Evolutionary conservation across 1,140 invertebrate genomes (phyloP), one percentile per base, ranked within the genome.

Genomic region (Lasaia peninsularis): DNA sequence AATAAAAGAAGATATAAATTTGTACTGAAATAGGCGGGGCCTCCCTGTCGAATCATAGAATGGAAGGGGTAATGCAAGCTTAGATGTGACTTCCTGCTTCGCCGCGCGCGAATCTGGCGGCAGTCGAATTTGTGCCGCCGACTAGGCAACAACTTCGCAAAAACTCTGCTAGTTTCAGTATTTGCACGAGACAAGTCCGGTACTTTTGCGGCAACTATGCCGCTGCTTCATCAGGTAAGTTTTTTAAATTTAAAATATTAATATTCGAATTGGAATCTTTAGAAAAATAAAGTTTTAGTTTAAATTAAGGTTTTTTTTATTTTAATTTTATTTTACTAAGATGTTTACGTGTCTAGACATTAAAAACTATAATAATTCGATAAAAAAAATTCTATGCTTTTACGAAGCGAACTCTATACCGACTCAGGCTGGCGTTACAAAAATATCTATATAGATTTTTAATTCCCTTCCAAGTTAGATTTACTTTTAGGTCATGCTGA

Each of bases 221-320:
- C 83, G 75, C 76, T 83, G 50, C 58, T 86, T 58, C 78, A 79
- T 67, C 78, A 78, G 75, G 83, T 84, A 20, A 76, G 67, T 71
- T n/a, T 55, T 40, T 12, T 20, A 24, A 53, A 37, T 55, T 63
- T 56, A 34, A 24, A 65, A 18, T 65, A 14, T 63, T 48, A 35
- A 8, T 53, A 33, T 61, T 54, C 2, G 1, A n/a, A n/a, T n/a
- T n/a, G n/a, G n/a, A n/a, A n/a, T n/a, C n/a, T n/a, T n/a, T n/a
- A n/a, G n/a, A n/a, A n/a, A n/a, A n/a, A n/a, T n/a, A n/a, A n/a
- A n/a, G n/a, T n/a, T n/a, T n/a, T n/a, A n/a, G n/a, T n/a, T n/a
- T n/a, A n/a, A n/a, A n/a, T n/a, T n/a, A n/a, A n/a, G n/a, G n/a
- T n/a, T n/a, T n/a, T n/a, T n/a, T n/a, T n/a, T n/a, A n/a, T n/a